These are phyloP conservation scores for Papilio gigon DNA, from an alignment of 2,888 invertebrate genomes.

Conservation along the genomic window DNA sequence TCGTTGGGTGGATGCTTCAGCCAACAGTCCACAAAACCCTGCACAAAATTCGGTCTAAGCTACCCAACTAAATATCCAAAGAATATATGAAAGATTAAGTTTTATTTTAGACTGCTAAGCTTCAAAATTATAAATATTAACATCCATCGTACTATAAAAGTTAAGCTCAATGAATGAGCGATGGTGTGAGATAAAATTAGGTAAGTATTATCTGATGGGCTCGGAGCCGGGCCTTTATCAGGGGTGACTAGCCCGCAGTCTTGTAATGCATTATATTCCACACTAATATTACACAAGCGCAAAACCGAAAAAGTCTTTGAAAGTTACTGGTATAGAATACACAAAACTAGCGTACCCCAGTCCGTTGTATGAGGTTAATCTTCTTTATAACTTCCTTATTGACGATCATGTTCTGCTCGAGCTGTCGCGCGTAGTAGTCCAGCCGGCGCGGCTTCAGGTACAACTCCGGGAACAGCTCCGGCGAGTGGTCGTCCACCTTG, in stretches of 20 bases:
- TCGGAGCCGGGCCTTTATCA: no score
- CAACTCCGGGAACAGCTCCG: constrained; percentile 76
- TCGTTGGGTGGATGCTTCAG: constrained; percentile 57
- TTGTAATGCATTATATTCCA: no score
- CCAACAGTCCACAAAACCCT: constrained; percentile 78
- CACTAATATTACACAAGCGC: no score
- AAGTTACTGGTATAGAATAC: neutral
- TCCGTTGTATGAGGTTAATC: constrained; percentile 83
- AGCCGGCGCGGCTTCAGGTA: constrained; percentile 80
- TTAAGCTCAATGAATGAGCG: neutral
- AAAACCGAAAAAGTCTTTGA: no score
- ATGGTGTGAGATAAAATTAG: neutral
- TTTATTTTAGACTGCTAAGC: neutral
- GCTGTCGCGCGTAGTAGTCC: constrained; percentile 72
- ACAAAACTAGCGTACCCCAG: constrained; percentile 68
- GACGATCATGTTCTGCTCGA: constrained; percentile 74
- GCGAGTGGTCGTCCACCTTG: constrained; percentile 79
- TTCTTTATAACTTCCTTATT: constrained; percentile 83
- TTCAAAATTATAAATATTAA: neutral
- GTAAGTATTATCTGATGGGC: no score
- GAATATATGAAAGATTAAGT: neutral
- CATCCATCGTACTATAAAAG: neutral
- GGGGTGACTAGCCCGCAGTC: no score
- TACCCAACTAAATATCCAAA: neutral
- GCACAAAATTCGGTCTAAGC: constrained; percentile 12